Conservation (phyloP, 2,888 invertebrate genomes). For the Latheticus oryzae region DNA sequence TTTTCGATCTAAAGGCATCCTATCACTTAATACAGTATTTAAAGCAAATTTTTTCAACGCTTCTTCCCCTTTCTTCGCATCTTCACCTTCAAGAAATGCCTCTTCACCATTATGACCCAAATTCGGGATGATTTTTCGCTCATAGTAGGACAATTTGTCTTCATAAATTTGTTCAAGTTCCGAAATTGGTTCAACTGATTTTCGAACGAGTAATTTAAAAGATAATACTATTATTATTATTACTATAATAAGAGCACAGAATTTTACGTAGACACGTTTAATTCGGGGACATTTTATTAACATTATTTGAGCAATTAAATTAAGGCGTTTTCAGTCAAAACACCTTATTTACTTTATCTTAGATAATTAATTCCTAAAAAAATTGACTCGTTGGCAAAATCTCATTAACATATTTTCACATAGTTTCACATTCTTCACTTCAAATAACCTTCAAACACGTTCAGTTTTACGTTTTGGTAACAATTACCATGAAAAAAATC, state of each 20-base stretch:
- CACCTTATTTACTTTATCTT: conserved; percentile 11
- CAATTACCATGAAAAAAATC: conserved; percentile 1
- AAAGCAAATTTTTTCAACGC: conserved; percentile 86
- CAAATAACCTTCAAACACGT: too few relatives aligned
- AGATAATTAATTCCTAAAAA: too few relatives aligned
- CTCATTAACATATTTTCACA: too few relatives aligned
- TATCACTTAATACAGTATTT: conserved; percentile 89
- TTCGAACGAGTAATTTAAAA: too few relatives aligned
- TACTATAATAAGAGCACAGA: conserved; percentile 10
- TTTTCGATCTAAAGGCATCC: conserved; percentile 86
- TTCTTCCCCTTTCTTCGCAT: conserved; percentile 78
- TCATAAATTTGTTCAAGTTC: conserved; percentile 48
- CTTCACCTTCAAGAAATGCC: conserved; percentile 74
- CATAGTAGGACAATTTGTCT: conserved; percentile 62
- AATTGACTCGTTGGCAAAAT: conserved; percentile 35
- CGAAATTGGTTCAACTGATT: conserved; percentile 30
- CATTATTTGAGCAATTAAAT: conserved; percentile 42
- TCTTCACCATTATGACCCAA: conserved; percentile 80
- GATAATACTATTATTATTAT: conserved; percentile 13
- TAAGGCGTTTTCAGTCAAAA: not conserved
- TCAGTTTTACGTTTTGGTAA: too few relatives aligned
- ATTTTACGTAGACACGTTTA: conserved; percentile 51
- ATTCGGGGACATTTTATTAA: conserved; percentile 54
- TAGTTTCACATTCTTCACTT: too few relatives aligned
- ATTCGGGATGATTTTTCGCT: conserved; percentile 74